phyloP scores from a whole-genome alignment of 2,888 invertebrate species.

The Keiferia lycopersicella region DNA sequence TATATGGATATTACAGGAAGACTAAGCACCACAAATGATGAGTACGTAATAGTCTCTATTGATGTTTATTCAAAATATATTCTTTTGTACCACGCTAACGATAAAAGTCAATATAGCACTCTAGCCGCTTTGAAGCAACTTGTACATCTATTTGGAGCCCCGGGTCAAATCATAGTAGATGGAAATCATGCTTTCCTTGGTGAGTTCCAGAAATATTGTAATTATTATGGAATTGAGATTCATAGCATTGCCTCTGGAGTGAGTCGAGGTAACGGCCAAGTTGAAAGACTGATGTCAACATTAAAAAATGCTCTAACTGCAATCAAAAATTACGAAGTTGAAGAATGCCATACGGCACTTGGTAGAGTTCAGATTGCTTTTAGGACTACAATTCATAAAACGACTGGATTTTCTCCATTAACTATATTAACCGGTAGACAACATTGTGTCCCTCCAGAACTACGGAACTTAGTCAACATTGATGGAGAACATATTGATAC shows the following conservation, averaged over 20 bases:
- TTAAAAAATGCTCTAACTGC: slow-evolving; percentile 11
- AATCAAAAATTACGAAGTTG: slow-evolving; percentile 6
- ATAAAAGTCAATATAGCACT: slow-evolving; percentile 25
- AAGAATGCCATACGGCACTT: slow-evolving; percentile 12
- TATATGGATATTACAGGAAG: slow-evolving; percentile 40
- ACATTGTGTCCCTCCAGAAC: slow-evolving; percentile 5
- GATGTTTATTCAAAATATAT: slow-evolving; percentile 35
- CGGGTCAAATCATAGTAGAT: slow-evolving; percentile 35
- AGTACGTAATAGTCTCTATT: slow-evolving; percentile 35
- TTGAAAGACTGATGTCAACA: slow-evolving; percentile 20
- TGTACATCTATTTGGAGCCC: slow-evolving; percentile 32
- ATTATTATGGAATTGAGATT: slow-evolving; percentile 31
- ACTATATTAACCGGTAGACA: neutral
- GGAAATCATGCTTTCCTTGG: slow-evolving; percentile 35
- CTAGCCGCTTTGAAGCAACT: slow-evolving; percentile 32
- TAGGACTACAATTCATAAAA: neutral
- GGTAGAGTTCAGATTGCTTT: slow-evolving; percentile 6
- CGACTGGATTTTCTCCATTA: neutral
- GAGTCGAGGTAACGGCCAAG: slow-evolving; percentile 25
- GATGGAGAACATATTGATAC: neutral
- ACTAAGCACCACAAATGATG: slow-evolving; percentile 32
- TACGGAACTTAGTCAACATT: neutral
- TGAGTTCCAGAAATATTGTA: slow-evolving; percentile 34
- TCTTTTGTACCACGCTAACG: slow-evolving; percentile 29
- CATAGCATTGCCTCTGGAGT: slow-evolving; percentile 27